phyloP scores from a whole-genome alignment of 2,113 vertebrate species.

The Antechinus flavipes region DNA sequence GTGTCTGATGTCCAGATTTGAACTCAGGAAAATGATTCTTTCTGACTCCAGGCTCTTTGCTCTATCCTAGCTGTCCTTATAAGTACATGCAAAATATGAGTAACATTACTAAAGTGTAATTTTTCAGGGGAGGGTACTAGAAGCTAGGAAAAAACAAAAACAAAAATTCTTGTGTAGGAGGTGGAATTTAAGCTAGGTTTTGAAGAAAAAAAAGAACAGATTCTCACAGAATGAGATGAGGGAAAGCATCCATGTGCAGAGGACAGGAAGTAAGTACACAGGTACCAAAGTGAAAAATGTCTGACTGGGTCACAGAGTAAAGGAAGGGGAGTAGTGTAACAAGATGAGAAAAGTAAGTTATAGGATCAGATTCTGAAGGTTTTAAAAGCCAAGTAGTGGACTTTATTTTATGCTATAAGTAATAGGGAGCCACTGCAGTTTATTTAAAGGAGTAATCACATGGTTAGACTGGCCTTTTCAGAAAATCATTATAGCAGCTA shows the following conservation, averaged over 20 bases:
- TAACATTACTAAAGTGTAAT: background rate
- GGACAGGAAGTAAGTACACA: background rate
- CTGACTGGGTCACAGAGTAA: background rate
- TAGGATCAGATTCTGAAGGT: background rate
- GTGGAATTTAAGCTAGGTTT: background rate
- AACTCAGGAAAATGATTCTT: background rate
- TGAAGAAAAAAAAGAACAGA: background rate
- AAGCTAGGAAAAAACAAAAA: background rate
- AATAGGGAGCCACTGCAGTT: background rate
- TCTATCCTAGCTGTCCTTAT: background rate
- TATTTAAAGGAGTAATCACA: background rate
- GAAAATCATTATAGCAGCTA: background rate
- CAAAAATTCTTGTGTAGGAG: background rate
- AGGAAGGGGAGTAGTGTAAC: background rate
- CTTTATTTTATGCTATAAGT: background rate
- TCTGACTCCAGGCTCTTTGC: background rate
- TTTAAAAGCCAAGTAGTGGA: background rate
- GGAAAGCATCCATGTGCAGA: background rate
- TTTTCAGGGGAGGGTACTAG: background rate
- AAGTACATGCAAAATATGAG: background rate
- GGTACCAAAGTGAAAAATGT: background rate
- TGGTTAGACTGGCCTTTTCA: background rate
- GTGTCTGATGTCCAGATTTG: background rate
- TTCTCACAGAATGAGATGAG: background rate
- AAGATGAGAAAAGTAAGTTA: background rate